These are phyloP conservation scores for Pelobates cultripes DNA, from an alignment of 2,797 vertebrate species.

Conservation along the genomic window DNA sequence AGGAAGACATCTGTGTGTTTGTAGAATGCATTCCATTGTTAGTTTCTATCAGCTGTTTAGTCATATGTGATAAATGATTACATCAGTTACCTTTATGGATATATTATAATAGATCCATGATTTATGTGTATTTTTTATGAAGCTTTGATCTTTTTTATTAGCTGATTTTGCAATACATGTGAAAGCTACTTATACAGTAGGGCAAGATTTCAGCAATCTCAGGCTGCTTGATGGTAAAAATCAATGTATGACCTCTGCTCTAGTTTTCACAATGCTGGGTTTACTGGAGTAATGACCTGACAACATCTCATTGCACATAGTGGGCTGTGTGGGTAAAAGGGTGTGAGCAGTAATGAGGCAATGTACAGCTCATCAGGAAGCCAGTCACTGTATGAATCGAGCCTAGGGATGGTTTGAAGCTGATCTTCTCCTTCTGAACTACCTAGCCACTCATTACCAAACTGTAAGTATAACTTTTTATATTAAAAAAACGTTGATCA, in stretches of 20 bases:
- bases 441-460: too few relatives aligned
- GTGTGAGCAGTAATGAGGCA: not conserved
- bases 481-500: too few relatives aligned
- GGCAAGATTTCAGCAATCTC: not conserved
- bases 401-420: not conserved
- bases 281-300: constrained; percentile 5
- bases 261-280: constrained; percentile 11
- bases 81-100: not conserved
- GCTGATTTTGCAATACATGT: too few relatives aligned
- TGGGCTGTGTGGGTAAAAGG: constrained; percentile 19
- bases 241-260: constrained; percentile 31
- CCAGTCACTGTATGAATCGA: not conserved
- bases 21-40: too few relatives aligned
- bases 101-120: too few relatives aligned
- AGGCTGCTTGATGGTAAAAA: not conserved
- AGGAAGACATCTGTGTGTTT: too few relatives aligned
- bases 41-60: not conserved
- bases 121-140: too few relatives aligned
- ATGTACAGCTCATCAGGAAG: not conserved
- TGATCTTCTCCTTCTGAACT: too few relatives aligned
- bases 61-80: not conserved
- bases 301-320: not conserved
- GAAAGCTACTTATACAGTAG: too few relatives aligned
- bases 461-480: too few relatives aligned
- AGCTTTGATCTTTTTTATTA: too few relatives aligned